Evolutionary conservation across 2,797 vertebrate genomes (phyloP).

Genomic region (Tarsius wallacei): DNA sequence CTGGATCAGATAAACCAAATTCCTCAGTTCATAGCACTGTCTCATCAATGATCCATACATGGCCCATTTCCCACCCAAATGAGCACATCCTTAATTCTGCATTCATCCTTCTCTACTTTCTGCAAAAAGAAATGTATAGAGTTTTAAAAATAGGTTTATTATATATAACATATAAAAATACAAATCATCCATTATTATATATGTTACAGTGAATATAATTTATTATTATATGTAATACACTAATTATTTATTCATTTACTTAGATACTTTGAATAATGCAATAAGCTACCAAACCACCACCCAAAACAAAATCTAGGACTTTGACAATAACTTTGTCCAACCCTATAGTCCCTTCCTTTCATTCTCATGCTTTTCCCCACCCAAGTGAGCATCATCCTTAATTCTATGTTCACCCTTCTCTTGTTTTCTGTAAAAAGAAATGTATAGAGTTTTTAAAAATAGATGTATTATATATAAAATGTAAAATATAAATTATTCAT

Average conservation of each 20-base stretch:
- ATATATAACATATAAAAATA: not conserved
- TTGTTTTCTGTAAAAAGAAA: not conserved
- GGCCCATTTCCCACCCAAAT: not conserved
- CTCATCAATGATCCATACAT: not conserved
- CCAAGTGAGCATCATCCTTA: not conserved
- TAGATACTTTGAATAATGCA: not conserved
- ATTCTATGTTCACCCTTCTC: not conserved
- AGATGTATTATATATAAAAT: not conserved
- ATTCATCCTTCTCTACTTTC: not conserved
- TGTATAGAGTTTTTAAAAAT: not conserved
- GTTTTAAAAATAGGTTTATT: not conserved
- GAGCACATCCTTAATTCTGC: not conserved
- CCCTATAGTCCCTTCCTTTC: not conserved
- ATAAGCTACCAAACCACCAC: not conserved
- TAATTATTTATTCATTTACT: not conserved
- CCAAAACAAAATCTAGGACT: not conserved
- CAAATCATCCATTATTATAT: not conserved
- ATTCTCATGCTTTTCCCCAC: not conserved
- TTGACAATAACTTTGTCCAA: not conserved
- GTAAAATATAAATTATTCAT: not conserved
- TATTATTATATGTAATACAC: not conserved
- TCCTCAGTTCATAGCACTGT: not conserved
- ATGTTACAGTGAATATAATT: not conserved
- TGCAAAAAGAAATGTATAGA: not conserved
- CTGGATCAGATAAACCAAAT: not conserved